Percentiles rank a stretch among this genome's conserved stretches.
Evolutionary conservation across 1,140 invertebrate species (phyloP).

Genomic region (Papilio polyxenes): DNA sequence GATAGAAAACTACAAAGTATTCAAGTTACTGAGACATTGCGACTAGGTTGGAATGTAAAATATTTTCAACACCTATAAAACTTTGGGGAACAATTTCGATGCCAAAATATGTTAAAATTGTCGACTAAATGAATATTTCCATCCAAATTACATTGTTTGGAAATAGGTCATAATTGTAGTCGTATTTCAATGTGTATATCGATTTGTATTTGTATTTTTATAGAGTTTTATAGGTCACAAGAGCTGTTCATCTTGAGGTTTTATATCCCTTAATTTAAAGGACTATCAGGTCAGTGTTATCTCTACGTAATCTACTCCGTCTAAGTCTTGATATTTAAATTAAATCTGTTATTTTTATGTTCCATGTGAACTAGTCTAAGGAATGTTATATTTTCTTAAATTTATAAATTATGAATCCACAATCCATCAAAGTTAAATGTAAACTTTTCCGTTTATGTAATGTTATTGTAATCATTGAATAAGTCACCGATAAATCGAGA

Average conservation of each 20-base stretch:
- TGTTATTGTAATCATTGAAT: constrained; percentile 1
- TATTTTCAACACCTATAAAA: neutral
- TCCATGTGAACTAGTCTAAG: neutral
- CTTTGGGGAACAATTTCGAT: neutral
- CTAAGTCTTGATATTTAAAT: neutral
- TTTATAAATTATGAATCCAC: neutral
- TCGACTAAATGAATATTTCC: constrained; percentile 32
- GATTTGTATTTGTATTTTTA: neutral
- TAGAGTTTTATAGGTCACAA: neutral
- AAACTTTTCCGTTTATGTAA: neutral
- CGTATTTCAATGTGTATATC: neutral
- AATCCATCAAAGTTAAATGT: neutral
- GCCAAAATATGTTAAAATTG: constrained; percentile 30
- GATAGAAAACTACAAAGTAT: no score
- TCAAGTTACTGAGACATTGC: no score
- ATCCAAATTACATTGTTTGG: constrained; percentile 23
- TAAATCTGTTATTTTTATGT: neutral
- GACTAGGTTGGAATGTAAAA: no score
- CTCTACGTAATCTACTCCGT: no score
- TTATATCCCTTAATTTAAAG: no score
- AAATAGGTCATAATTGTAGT: constrained; percentile 22
- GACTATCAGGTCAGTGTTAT: no score
- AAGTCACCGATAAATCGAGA: neutral
- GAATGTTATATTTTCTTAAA: neutral
- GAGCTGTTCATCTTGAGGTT: neutral